phyloP scores from a whole-genome alignment of 35 echinoderm and acorn worm species.

The Apostichopus japonicus region DNA sequence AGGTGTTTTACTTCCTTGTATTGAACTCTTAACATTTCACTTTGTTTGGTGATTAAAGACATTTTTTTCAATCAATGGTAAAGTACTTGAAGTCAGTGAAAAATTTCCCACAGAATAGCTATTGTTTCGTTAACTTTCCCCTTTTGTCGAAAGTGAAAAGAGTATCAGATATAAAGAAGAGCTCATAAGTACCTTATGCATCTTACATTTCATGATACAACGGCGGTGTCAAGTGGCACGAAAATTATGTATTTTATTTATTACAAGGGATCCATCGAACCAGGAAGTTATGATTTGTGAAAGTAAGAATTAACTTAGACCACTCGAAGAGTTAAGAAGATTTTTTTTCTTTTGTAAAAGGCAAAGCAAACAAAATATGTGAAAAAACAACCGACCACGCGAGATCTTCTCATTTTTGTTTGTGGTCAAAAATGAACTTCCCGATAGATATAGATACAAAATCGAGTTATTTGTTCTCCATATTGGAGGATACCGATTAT shows the following conservation, averaged over 20 bases:
- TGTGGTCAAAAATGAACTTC: no score
- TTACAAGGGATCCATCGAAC: background rate
- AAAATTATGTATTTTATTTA: background rate
- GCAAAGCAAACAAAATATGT: no score
- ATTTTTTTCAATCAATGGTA: background rate
- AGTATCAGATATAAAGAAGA: background rate
- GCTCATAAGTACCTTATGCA: background rate
- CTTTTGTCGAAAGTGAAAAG: conserved; percentile 18
- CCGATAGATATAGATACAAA: no score
- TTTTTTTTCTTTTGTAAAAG: no score
- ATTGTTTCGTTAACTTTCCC: background rate
- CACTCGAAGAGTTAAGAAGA: background rate
- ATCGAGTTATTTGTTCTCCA: no score
- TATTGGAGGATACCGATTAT: no score
- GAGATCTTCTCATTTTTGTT: no score
- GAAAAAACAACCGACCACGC: no score
- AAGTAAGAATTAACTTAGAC: conserved; percentile 15
- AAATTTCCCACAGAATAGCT: conserved; percentile 22
- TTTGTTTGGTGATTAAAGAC: conserved; percentile 10
- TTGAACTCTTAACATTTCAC: background rate
- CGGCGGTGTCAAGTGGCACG: background rate
- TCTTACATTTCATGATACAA: conserved; percentile 10
- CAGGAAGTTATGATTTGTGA: background rate
- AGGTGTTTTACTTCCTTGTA: background rate
- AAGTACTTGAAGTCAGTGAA: background rate